These are phyloP conservation scores for Nylanderia fulva DNA, from an alignment of 1,140 invertebrate species.

Conservation along the genomic window DNA sequence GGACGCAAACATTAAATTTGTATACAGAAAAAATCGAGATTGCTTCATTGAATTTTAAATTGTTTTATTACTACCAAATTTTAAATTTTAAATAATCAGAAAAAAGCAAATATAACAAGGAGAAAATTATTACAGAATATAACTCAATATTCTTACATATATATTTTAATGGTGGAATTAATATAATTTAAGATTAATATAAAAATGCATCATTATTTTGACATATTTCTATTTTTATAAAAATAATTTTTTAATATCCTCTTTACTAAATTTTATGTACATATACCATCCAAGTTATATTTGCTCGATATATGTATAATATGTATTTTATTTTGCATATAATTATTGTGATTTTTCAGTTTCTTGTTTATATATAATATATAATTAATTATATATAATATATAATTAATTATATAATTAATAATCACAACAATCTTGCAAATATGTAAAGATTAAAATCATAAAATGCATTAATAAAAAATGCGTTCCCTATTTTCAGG, in stretches of 20 bases:
- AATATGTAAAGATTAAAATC: background rate
- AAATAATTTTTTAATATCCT: background rate
- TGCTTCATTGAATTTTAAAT: too few relatives aligned
- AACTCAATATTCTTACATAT: too few relatives aligned
- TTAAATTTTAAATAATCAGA: background rate
- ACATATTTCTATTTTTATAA: background rate
- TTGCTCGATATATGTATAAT: background rate
- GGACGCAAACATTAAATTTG: too few relatives aligned
- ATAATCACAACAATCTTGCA: background rate
- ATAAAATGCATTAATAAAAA: background rate
- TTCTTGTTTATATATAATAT: background rate
- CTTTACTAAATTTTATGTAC: too few relatives aligned
- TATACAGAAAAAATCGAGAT: too few relatives aligned
- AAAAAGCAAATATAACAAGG: background rate
- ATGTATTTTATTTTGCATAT: too few relatives aligned
- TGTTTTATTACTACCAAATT: too few relatives aligned
- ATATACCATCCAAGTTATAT: too few relatives aligned
- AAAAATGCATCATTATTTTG: background rate
- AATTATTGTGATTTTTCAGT: too few relatives aligned
- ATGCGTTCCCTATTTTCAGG: background rate
- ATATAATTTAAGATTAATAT: background rate
- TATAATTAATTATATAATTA: background rate
- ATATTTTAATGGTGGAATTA: too few relatives aligned
- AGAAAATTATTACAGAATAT: background rate
- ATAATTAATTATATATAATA: background rate